Evolutionary conservation across 2,113 vertebrate genomes (phyloP), one percentile per base, ranked within the genome.

Genomic region (Microtus richardsoni): DNA sequence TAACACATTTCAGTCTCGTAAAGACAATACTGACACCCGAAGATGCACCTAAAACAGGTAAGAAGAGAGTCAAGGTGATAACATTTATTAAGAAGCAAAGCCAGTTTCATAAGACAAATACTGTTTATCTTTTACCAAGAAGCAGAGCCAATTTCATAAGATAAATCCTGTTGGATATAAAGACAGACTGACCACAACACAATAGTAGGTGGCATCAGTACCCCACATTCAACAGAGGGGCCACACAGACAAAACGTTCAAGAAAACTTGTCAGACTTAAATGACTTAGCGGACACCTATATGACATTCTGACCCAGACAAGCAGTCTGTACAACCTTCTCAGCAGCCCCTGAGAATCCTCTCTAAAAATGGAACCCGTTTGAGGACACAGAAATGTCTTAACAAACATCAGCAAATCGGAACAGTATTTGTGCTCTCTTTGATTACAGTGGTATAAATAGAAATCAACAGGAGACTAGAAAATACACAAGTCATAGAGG

Each of bases 21-120:
- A 36, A 54, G 66, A 86, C 41, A 28, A 19, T 58, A 52, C 5
- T 2, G 26, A 70, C 7, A 54, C 22, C 84, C 70, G 44, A 70
- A 9, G 3, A 33, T 2, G 10, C 9, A 52, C 44, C 19, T 0
- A 8, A 36, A 13, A 86, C 21, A 44, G 13, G 58, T 16, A 7
- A 33, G 41, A 66, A 36, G 17, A 85, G 10, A 3, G 41, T 58
- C 58, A 58, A 58, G 58, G 58, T 58, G 58, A 21, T 58, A 58
- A 58, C 54, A 11, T 39, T 39, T 17, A 73, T 28, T 33, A 71
- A 71, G 33, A 88, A 49, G 47, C 33, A 71, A 52, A 54, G 24
- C 22, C 22, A 28, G 22, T 17, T n/a, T 88, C 47, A 19, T 26
- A 87, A 87, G 36, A 87, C 47, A n/a, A 87, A 36, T 70, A 49